Conservation (phyloP, 1,140 invertebrate species). For the Drosophila nikananu region DNA sequence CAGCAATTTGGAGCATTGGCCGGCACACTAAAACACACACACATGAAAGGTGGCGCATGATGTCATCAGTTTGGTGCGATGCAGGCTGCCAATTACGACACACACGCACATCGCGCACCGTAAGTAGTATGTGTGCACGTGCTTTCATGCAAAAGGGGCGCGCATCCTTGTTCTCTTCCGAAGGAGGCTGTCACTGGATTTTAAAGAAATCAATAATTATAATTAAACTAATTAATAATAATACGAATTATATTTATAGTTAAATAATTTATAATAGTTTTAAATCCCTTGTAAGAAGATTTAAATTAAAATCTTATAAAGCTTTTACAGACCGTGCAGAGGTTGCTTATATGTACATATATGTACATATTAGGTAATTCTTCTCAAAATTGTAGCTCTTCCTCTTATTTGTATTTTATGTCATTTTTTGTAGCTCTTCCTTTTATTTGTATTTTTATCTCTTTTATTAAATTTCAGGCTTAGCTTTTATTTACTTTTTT, state of each 20-base stretch:
- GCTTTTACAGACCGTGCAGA: too few species aligned
- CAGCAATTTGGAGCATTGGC: conserved; percentile 51
- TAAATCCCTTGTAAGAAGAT: too few species aligned
- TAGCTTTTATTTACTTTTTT: background rate
- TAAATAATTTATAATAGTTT: too few species aligned
- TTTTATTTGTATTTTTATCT: background rate
- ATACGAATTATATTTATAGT: too few species aligned
- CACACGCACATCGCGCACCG: conserved; percentile 36
- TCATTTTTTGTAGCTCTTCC: too few species aligned
- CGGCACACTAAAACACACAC: conserved; percentile 10
- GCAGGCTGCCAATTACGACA: conserved; percentile 71
- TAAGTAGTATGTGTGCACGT: conserved; percentile 22
- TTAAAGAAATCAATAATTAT: background rate
- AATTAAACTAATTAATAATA: too few species aligned
- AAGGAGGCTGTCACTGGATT: background rate
- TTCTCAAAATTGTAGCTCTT: background rate
- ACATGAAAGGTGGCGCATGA: conserved; percentile 54
- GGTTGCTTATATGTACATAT: too few species aligned
- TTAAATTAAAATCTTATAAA: too few species aligned
- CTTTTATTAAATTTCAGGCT: background rate
- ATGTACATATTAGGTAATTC: background rate
- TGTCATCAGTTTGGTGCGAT: conserved; percentile 62
- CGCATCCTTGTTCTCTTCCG: too few species aligned
- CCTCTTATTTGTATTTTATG: background rate
- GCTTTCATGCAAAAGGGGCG: background rate